phyloP scores from a whole-genome alignment of 2,888 invertebrate genomes.

The Sympetrum striolatum region DNA sequence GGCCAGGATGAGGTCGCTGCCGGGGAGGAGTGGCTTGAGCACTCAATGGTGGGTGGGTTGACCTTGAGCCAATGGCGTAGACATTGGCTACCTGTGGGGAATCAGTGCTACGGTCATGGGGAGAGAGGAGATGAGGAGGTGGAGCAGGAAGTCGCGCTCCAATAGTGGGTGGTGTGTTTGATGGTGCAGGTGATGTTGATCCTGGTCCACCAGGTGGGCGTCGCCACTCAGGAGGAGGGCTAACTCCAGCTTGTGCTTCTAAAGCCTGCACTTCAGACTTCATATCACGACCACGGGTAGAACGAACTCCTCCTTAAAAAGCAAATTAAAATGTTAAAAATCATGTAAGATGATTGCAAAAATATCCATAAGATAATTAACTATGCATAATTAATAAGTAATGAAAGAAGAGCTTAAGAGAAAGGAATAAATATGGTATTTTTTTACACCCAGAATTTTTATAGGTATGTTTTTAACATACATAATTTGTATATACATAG shows the following conservation, averaged over 20 bases:
- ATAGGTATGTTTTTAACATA: too few species aligned
- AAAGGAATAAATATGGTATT: too few species aligned
- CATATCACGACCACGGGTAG: conserved; percentile 48
- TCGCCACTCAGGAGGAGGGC: conserved; percentile 77
- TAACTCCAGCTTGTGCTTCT: conserved; percentile 64
- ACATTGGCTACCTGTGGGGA: conserved; percentile 66
- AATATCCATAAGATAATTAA: too few species aligned
- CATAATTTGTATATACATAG: too few species aligned
- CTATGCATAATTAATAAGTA: too few species aligned
- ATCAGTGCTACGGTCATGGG: conserved; percentile 70
- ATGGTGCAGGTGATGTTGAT: conserved; percentile 13
- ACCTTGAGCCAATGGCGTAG: conserved; percentile 22
- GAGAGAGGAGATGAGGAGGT: conserved; percentile 60
- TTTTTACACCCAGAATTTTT: too few species aligned
- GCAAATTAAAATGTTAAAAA: too few species aligned
- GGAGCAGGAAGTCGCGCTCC: conserved; percentile 48
- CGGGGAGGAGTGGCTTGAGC: conserved; percentile 61
- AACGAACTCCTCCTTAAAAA: conserved; percentile 49
- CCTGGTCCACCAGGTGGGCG: conserved; percentile 63
- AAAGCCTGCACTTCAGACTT: conserved; percentile 47
- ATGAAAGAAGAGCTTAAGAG: too few species aligned
- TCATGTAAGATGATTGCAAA: too few species aligned
- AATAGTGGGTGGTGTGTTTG: background rate
- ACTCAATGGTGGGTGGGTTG: conserved; percentile 58
- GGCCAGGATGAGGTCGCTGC: conserved; percentile 53